Conservation (phyloP, 23 tunicate species). For the Ciona savignyi region DNA sequence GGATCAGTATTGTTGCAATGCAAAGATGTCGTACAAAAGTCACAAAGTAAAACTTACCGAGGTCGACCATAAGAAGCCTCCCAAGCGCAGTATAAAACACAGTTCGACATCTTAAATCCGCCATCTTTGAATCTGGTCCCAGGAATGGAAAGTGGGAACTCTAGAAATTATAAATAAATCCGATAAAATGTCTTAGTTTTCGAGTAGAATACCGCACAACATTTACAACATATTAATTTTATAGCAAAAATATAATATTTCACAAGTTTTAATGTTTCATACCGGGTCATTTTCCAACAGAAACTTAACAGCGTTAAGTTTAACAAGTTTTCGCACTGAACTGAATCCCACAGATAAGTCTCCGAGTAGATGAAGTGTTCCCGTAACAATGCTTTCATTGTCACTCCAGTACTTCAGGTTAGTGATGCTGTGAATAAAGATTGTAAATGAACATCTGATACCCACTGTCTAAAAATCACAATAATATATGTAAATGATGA, state of each 20-base stretch:
- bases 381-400: conserved; percentile 35
- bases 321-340: conserved; percentile 80
- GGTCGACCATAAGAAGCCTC: conserved; percentile 66
- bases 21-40: too few species aligned
- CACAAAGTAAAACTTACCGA: conserved; percentile 61
- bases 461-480: too few species aligned
- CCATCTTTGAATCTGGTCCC: conserved; percentile 30
- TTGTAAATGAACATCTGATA: too few species aligned
- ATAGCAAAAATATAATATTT: too few species aligned
- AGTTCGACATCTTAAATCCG: conserved; percentile 66
- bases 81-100: conserved; percentile 86
- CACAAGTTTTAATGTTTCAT: too few species aligned
- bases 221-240: too few species aligned
- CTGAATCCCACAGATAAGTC: conserved; percentile 91
- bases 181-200: too few species aligned
- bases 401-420: conserved; percentile 93
- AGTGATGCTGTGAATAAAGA: conserved; percentile 47
- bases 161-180: conserved; percentile 14
- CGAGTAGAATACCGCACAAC: too few species aligned
- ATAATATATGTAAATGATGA: too few species aligned
- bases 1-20: too few species aligned
- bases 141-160: conserved; percentile 77
- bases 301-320: conserved; percentile 78
- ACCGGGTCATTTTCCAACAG: conserved; percentile 84
- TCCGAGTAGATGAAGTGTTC: conserved; percentile 58